These are phyloP conservation scores for Pecten maximus DNA, from an alignment of 2,888 invertebrate species.

Conservation along the genomic window DNA sequence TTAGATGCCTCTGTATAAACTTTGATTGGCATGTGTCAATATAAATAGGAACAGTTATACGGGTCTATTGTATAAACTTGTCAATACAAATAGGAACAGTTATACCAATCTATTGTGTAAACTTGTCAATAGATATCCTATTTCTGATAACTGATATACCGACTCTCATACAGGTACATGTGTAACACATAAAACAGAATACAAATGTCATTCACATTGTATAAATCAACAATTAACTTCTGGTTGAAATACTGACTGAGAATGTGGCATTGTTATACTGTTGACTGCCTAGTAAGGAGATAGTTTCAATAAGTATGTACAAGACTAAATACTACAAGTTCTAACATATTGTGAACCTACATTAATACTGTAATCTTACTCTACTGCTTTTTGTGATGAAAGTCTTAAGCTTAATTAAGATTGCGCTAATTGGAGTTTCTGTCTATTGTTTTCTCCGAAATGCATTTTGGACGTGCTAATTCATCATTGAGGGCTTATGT, in stretches of 20 bases:
- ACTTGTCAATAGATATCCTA: neutral
- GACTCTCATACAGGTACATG: neutral
- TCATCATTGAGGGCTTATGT: no score
- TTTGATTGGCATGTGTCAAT: slow-evolving; percentile 6
- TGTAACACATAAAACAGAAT: neutral
- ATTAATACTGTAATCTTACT: no score
- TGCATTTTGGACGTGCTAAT: no score
- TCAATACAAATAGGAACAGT: neutral
- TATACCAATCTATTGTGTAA: neutral
- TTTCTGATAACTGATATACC: neutral
- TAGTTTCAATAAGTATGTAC: no score
- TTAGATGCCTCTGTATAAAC: neutral
- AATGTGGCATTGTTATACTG: no score
- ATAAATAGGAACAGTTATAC: neutral
- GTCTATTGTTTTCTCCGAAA: no score
- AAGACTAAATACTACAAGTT: no score
- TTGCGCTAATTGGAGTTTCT: no score
- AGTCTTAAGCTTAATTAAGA: no score
- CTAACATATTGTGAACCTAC: no score
- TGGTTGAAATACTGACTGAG: neutral
- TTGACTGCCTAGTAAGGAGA: no score
- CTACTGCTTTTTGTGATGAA: no score
- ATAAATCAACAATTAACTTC: neutral
- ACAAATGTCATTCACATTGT: neutral
- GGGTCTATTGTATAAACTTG: neutral